Evolutionary conservation across 2,797 vertebrate genomes (phyloP).

Genomic region (Leptatherina wallacei): DNA sequence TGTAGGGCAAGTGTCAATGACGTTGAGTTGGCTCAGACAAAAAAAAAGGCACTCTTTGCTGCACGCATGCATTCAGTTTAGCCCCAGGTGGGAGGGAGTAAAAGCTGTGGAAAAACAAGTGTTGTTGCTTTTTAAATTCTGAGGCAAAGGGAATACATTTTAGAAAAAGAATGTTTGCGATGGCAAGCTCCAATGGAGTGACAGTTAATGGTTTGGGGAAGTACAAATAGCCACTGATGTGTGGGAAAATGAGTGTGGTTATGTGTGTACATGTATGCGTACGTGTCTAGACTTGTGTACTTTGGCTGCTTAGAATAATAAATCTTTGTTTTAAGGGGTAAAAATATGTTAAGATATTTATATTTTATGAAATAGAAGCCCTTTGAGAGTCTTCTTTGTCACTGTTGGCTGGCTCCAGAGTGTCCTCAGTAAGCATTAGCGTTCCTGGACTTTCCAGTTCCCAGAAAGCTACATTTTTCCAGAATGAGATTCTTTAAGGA

Average conservation of each 20-base stretch:
- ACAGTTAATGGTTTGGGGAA: slow-evolving; percentile 65
- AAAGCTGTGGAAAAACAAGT: slow-evolving; percentile 40
- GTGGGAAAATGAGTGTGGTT: slow-evolving; percentile 64
- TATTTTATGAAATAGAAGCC: slow-evolving; percentile 71
- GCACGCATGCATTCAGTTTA: slow-evolving; percentile 62
- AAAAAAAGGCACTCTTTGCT: slow-evolving; percentile 49
- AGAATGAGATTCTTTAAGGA: slow-evolving; percentile 55
- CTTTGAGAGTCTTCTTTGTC: slow-evolving; percentile 80
- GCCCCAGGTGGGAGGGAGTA: slow-evolving; percentile 45
- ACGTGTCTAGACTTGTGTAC: slow-evolving; percentile 71
- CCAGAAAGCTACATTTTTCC: slow-evolving; percentile 73
- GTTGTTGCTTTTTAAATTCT: slow-evolving; percentile 48
- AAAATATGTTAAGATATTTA: slow-evolving; percentile 73
- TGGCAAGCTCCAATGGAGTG: slow-evolving; percentile 60
- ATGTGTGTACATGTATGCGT: slow-evolving; percentile 39
- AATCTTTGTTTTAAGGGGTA: slow-evolving; percentile 47
- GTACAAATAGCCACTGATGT: slow-evolving; percentile 60
- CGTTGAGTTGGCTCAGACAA: slow-evolving; percentile 53
- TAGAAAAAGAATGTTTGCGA: slow-evolving; percentile 57
- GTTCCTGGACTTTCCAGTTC: slow-evolving; percentile 73
- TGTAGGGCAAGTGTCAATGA: slow-evolving; percentile 69
- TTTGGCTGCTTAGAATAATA: slow-evolving; percentile 72
- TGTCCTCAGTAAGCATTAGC: slow-evolving; percentile 66
- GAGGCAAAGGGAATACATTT: slow-evolving; percentile 44
- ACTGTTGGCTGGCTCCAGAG: slow-evolving; percentile 73